Percentiles rank a stretch among this genome's conserved stretches.
These are phyloP conservation scores for Diabrotica virgifera DNA, from an alignment of 1,140 invertebrate genomes.

Conservation along the genomic window DNA sequence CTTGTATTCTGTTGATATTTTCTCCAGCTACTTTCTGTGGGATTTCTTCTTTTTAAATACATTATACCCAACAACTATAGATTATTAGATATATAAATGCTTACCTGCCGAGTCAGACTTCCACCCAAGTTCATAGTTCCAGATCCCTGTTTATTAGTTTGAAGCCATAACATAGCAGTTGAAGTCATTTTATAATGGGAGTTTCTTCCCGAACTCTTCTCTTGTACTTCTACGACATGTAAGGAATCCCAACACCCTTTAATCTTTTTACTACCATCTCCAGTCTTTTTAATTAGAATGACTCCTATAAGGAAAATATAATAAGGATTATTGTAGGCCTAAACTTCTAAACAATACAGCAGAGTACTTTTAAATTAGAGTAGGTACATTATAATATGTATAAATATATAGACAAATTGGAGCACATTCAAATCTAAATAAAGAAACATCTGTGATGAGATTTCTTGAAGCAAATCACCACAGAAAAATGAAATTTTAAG, in stretches of 20 bases:
- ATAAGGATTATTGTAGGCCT: conserved; percentile 21
- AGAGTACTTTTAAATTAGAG: no score
- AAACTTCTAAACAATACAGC: no score
- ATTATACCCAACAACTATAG: neutral
- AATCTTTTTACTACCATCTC: conserved; percentile 94
- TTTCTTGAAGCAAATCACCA: no score
- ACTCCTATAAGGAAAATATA: conserved; percentile 63
- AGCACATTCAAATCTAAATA: no score
- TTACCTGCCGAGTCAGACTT: conserved; percentile 92
- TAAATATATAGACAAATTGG: no score
- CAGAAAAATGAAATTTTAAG: no score
- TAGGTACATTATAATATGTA: no score
- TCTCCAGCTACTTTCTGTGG: no score
- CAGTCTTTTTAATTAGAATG: conserved; percentile 98
- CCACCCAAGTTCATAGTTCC: conserved; percentile 99
- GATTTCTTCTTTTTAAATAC: neutral
- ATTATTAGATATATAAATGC: conserved; percentile 6
- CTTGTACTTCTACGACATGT: conserved; percentile 97
- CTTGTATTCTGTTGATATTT: no score
- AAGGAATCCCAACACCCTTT: conserved; percentile 99
- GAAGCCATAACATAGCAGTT: conserved; percentile 98
- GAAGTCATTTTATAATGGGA: conserved; percentile 99
- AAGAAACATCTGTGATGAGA: no score
- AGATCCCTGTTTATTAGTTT: conserved; percentile 94
- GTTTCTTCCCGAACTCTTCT: conserved; percentile 88